Percentiles rank a stretch among this genome's conserved stretches.
Evolutionary conservation across 2,888 invertebrate genomes (phyloP).

Genomic region (Carabus problematicus): DNA sequence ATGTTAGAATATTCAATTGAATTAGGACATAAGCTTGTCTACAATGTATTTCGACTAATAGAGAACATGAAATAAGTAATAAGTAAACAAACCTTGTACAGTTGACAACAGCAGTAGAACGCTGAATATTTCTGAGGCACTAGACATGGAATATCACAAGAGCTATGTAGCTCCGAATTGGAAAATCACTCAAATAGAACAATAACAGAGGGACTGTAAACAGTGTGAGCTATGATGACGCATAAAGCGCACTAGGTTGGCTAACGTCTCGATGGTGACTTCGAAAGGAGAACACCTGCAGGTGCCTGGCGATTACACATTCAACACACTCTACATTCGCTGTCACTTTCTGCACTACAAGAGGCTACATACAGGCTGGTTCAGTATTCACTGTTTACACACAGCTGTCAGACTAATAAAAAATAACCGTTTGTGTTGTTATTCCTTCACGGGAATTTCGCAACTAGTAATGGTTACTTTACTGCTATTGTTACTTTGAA

Average conservation of each 20-base stretch:
- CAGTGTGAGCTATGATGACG: constrained; percentile 8
- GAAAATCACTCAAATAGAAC: not conserved
- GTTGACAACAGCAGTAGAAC: constrained; percentile 11
- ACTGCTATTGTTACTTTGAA: not conserved
- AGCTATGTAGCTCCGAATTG: not conserved
- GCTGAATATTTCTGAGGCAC: not conserved
- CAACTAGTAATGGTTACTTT: not conserved
- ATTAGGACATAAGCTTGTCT: no score
- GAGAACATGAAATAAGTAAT: not conserved
- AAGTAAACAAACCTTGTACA: constrained; percentile 14
- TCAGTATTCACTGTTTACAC: not conserved
- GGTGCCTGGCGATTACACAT: not conserved
- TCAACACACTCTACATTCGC: not conserved
- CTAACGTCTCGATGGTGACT: constrained; percentile 6
- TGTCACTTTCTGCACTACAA: constrained; percentile 7
- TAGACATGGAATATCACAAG: constrained; percentile 10
- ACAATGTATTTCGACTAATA: no score
- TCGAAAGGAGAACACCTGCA: not conserved
- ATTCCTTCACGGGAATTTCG: not conserved
- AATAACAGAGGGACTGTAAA: constrained; percentile 7
- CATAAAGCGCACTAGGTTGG: constrained; percentile 6
- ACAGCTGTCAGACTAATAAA: no score
- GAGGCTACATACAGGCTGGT: not conserved
- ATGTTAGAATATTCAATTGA: no score
- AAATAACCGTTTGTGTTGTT: not conserved